These are phyloP conservation scores for Mimachlamys varia DNA, from an alignment of 2,888 invertebrate species.

Conservation along the genomic window DNA sequence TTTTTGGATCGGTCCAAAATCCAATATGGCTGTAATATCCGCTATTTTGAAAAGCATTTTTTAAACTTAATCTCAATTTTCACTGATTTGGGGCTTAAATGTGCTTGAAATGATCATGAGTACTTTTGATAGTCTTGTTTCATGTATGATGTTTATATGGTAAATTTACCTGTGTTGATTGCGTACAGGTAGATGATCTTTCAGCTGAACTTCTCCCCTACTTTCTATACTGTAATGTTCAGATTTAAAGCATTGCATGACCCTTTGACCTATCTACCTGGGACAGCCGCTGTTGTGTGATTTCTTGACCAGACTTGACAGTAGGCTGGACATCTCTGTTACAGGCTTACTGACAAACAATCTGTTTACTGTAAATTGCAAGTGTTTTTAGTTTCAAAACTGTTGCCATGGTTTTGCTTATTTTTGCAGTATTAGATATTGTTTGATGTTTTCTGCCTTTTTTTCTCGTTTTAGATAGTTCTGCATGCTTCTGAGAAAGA, in stretches of 20 bases:
- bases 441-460: background rate
- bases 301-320: background rate
- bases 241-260: constrained; percentile 16
- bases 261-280: background rate
- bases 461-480: background rate
- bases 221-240: background rate
- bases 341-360: background rate
- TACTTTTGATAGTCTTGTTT: too few relatives aligned
- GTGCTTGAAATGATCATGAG: too few relatives aligned
- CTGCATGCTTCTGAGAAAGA: background rate
- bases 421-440: background rate
- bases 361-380: background rate
- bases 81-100: too few relatives aligned
- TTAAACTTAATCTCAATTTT: too few relatives aligned
- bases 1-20: too few relatives aligned
- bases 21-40: too few relatives aligned
- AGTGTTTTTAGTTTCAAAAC: background rate
- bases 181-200: too few relatives aligned
- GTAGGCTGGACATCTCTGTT: background rate
- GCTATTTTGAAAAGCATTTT: too few relatives aligned
- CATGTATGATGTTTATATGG: background rate
- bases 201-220: background rate
- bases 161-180: background rate
- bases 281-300: background rate
- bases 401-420: background rate